phyloP scores from a whole-genome alignment of 2,113 vertebrate species.

The Hucho hucho region DNA sequence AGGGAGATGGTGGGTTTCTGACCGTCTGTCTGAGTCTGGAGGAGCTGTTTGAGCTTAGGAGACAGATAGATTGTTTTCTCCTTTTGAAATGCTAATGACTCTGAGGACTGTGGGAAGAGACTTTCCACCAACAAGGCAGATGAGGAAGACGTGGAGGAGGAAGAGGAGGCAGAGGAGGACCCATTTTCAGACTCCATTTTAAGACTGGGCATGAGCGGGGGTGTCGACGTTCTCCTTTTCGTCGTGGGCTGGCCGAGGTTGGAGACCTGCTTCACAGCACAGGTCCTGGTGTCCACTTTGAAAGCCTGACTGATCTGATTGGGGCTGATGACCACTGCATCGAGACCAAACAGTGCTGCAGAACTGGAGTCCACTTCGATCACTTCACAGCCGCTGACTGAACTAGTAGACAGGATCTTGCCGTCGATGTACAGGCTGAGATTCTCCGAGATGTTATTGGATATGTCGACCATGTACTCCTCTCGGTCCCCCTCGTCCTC shows the following conservation, averaged over 20 bases:
- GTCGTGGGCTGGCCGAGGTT: slow-evolving; percentile 70
- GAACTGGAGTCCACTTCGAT: slow-evolving; percentile 90
- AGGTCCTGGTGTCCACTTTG: slow-evolving; percentile 76
- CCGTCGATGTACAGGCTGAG: slow-evolving; percentile 96
- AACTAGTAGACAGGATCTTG: slow-evolving; percentile 87
- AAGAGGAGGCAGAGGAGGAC: slow-evolving; percentile 46
- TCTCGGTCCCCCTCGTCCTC: slow-evolving; percentile 84
- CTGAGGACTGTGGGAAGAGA: slow-evolving; percentile 71
- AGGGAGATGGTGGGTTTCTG: slow-evolving; percentile 75
- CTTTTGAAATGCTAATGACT: slow-evolving; percentile 81
- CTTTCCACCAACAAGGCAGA: slow-evolving; percentile 74
- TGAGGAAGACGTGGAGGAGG: slow-evolving; percentile 76
- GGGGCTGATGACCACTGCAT: slow-evolving; percentile 84
- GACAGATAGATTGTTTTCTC: slow-evolving; percentile 92
- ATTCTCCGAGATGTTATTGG: slow-evolving; percentile 97
- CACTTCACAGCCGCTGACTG: slow-evolving; percentile 89
- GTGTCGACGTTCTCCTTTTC: slow-evolving; percentile 92
- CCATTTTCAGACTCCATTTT: slow-evolving; percentile 85
- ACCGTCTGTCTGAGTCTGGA: slow-evolving; percentile 87
- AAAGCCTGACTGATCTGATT: slow-evolving; percentile 83
- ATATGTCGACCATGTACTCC: slow-evolving; percentile 89
- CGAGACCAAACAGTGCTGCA: slow-evolving; percentile 85
- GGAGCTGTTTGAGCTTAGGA: slow-evolving; percentile 95
- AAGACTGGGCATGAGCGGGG: slow-evolving; percentile 85
- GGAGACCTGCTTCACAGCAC: slow-evolving; percentile 74